A percentile compares a stretch with the other conserved stretches of the same genome.
These are phyloP conservation scores for Sus scrofa DNA, from an alignment of 2,113 vertebrate species.

Conservation along the genomic window DNA sequence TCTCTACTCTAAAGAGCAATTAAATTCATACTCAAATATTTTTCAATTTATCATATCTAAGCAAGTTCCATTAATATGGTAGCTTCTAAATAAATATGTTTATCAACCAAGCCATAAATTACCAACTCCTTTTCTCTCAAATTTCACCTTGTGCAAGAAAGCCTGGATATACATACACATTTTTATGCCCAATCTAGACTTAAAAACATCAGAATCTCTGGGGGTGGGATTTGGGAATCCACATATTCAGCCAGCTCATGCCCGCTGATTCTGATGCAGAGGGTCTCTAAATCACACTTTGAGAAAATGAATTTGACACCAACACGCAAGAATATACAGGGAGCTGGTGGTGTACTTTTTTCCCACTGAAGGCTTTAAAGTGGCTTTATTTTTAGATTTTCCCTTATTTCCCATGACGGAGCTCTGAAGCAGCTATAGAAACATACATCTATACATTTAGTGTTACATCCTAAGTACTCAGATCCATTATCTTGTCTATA, in stretches of 20 bases:
- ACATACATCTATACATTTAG: neutral
- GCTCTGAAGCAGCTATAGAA: slow-evolving; percentile 54
- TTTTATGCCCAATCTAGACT: neutral
- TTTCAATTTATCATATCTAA: neutral
- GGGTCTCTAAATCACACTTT: neutral
- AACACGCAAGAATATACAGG: neutral
- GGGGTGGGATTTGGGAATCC: neutral
- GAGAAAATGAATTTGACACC: slow-evolving; percentile 52
- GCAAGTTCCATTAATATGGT: neutral
- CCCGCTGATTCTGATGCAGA: neutral
- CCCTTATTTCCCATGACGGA: slow-evolving; percentile 22
- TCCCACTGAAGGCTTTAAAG: neutral
- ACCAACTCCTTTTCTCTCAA: neutral
- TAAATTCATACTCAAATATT: neutral
- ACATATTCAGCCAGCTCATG: neutral
- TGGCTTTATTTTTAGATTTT: slow-evolving; percentile 69
- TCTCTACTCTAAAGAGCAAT: neutral
- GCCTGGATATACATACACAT: neutral
- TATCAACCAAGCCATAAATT: neutral
- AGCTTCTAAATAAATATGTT: neutral
- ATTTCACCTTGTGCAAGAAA: neutral
- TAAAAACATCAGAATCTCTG: neutral
- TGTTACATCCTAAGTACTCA: neutral
- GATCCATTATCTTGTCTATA: neutral
- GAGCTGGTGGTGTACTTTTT: neutral